phyloP scores from a whole-genome alignment of 2,888 invertebrate species.

The Tetanocera ferruginea region DNA sequence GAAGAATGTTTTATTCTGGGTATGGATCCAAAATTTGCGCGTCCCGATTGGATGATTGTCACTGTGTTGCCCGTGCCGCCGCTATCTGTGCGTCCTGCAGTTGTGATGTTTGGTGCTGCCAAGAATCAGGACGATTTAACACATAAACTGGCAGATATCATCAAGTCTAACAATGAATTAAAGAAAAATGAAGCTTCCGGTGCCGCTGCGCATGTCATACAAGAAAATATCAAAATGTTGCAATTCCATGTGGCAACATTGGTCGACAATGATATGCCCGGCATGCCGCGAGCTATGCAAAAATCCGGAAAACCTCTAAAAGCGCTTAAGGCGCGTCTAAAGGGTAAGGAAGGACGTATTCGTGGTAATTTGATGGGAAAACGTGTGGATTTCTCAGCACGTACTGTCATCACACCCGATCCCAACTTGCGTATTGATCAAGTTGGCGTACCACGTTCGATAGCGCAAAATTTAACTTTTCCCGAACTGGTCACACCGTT shows the following conservation, averaged over 20 bases:
- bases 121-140: constrained; percentile 99
- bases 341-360: constrained; percentile 99
- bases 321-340: constrained; percentile 94
- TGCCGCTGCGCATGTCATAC: constrained; percentile 96
- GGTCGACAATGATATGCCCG: constrained; percentile 99
- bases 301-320: constrained; percentile 99
- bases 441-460: constrained; percentile 97
- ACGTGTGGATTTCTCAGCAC: constrained; percentile 99
- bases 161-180: constrained; percentile 97
- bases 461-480: constrained; percentile 99
- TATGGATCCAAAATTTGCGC: constrained; percentile 97
- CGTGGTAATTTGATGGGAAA: constrained; percentile 99
- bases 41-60: constrained; percentile 99
- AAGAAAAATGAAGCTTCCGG: constrained; percentile 95
- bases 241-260: constrained; percentile 99
- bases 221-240: constrained; percentile 96
- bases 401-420: constrained; percentile 98
- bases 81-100: constrained; percentile 94
- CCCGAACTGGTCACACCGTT: constrained; percentile 99
- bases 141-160: constrained; percentile 98
- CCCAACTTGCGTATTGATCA: constrained; percentile 95
- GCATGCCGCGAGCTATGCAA: constrained; percentile 97
- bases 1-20: constrained; percentile 95
- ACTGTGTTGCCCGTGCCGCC: constrained; percentile 98
- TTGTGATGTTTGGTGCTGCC: constrained; percentile 97